phyloP scores from a whole-genome alignment of 2,888 invertebrate genomes.

The Panzeria rudis region DNA sequence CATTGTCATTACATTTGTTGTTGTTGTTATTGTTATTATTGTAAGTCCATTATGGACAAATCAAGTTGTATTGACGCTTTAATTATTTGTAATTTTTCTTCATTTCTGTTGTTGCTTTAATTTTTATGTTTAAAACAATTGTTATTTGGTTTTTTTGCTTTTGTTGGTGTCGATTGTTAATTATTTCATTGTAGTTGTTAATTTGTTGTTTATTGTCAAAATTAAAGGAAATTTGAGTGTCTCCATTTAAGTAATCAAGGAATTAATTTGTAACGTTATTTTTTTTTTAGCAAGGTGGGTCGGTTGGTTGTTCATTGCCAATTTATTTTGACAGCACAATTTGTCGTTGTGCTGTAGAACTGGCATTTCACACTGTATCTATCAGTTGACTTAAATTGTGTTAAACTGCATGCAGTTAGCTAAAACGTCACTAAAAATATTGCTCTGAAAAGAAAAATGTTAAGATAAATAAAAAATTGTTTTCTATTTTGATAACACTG shows the following conservation, averaged over 20 bases:
- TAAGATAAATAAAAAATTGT: neutral
- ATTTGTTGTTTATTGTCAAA: constrained; percentile 58
- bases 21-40: constrained; percentile 45
- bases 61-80: constrained; percentile 73
- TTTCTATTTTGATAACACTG: neutral
- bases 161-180: constrained; percentile 32
- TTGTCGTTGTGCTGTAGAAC: neutral
- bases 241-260: constrained; percentile 33
- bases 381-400: neutral
- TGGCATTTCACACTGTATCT: neutral
- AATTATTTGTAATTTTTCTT: constrained; percentile 69
- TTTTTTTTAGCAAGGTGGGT: constrained; percentile 35
- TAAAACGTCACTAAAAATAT: neutral
- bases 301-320: neutral
- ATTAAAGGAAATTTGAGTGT: constrained; percentile 43
- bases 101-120: constrained; percentile 10
- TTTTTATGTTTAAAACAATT: constrained; percentile 44
- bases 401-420: neutral
- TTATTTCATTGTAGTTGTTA: constrained; percentile 66
- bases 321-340: constrained; percentile 1
- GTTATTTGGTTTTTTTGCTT: constrained; percentile 25
- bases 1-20: constrained; percentile 50
- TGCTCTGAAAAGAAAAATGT: neutral
- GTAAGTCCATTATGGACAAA: constrained; percentile 70
- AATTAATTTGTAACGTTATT: constrained; percentile 54